A percentile compares a stretch with the other conserved stretches of the same genome.
These are phyloP conservation scores for Tipula lateralis DNA, from an alignment of 2,888 invertebrate genomes.

Conservation along the genomic window DNA sequence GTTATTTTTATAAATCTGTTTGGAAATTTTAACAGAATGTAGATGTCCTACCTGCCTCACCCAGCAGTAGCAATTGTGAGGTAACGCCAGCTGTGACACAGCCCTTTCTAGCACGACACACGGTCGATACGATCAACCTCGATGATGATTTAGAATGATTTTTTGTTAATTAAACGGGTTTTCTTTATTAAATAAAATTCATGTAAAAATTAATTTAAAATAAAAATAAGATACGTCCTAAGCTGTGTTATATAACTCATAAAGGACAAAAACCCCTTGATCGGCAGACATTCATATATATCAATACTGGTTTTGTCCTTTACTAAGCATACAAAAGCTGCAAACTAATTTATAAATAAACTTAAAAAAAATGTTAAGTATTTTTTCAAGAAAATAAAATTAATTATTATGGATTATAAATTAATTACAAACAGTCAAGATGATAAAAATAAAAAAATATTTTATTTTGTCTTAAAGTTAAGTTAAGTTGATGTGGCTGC, in stretches of 20 bases:
- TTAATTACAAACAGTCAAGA: background rate
- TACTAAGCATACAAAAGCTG: background rate
- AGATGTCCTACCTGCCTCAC: background rate
- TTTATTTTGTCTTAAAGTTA: background rate
- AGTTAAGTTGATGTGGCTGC: too few species aligned
- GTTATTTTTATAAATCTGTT: background rate
- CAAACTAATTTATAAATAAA: background rate
- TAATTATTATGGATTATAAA: background rate
- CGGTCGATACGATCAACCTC: background rate
- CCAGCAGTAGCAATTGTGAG: background rate
- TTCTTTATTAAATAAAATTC: background rate
- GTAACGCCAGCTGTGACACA: background rate
- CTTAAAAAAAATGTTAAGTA: background rate
- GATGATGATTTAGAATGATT: background rate
- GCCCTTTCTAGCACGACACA: background rate
- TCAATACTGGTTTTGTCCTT: background rate
- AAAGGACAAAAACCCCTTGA: background rate
- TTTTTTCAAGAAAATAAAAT: slow-evolving; percentile 7
- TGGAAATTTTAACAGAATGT: background rate
- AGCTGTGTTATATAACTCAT: background rate
- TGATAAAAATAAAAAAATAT: background rate
- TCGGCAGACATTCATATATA: background rate
- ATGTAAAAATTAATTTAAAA: slow-evolving; percentile 11
- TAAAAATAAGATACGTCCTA: background rate
- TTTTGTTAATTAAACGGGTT: background rate